Evolutionary conservation across 2,888 invertebrate genomes (phyloP).

Genomic region (Rhopalosiphum nymphaeae): DNA sequence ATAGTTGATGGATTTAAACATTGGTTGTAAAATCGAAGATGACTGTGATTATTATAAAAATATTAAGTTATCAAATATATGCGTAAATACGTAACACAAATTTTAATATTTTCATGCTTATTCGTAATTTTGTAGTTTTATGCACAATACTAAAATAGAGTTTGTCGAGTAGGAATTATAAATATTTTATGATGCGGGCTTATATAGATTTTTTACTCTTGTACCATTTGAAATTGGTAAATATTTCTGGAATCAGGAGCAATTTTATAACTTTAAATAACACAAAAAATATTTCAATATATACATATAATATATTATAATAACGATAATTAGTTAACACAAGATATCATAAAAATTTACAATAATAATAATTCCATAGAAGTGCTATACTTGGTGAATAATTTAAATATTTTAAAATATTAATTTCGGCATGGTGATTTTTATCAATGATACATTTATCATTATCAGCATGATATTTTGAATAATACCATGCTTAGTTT

Average conservation of each 20-base stretch:
- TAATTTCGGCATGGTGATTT: neutral
- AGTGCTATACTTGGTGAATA: neutral
- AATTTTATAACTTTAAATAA: slow-evolving; percentile 22
- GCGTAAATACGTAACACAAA: neutral
- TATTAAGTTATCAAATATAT: neutral
- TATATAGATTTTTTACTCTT: neutral
- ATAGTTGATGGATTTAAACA: neutral
- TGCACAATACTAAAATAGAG: neutral
- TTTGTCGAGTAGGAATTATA: neutral
- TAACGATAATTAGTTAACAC: slow-evolving; percentile 58
- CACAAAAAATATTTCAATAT: slow-evolving; percentile 8
- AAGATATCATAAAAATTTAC: slow-evolving; percentile 7
- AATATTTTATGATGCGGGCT: neutral
- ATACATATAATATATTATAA: slow-evolving; percentile 33
- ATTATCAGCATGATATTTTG: neutral
- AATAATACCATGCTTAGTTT: neutral
- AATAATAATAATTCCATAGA: slow-evolving; percentile 18
- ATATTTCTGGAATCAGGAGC: neutral
- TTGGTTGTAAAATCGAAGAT: neutral
- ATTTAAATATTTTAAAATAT: neutral
- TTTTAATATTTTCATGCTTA: neutral
- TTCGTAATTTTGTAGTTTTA: neutral
- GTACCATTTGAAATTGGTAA: neutral
- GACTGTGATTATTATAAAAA: too few species aligned
- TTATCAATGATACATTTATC: neutral